These are phyloP conservation scores for Cordilura impudica DNA, from an alignment of 2,888 invertebrate genomes.

Conservation along the genomic window DNA sequence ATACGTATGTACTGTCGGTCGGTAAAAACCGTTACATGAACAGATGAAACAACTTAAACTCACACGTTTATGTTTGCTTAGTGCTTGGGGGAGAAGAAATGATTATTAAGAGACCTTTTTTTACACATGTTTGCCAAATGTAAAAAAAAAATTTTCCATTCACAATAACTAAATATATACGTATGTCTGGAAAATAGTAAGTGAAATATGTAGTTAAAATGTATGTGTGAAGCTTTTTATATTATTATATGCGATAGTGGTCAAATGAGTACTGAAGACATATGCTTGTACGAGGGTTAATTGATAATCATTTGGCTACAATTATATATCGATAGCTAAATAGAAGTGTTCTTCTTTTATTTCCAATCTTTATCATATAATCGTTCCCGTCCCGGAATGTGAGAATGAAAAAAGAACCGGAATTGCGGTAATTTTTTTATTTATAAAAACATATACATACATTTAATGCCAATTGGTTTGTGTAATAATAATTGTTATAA, in stretches of 20 bases:
- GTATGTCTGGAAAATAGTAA: background rate
- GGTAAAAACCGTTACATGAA: constrained; percentile 20
- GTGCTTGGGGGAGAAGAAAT: constrained; percentile 48
- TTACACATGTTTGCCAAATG: constrained; percentile 29
- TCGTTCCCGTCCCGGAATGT: no score
- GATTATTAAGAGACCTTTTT: constrained; percentile 54
- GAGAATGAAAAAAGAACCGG: no score
- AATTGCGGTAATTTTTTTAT: no score
- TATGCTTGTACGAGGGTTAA: background rate
- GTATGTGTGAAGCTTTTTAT: background rate
- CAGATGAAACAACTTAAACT: constrained; percentile 38
- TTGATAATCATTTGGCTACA: background rate
- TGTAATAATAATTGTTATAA: no score
- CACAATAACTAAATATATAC: background rate
- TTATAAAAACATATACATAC: no score
- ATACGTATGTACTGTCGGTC: no score
- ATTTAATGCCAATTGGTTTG: no score
- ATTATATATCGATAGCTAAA: no score
- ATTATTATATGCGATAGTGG: background rate
- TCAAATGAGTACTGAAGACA: background rate
- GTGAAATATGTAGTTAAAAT: constrained; percentile 10
- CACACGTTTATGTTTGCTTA: constrained; percentile 25
- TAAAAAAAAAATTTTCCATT: background rate
- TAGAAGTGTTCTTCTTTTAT: no score
- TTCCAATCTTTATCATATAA: no score